Evolutionary conservation across 2,113 vertebrate species (phyloP).

Genomic region (Paramisgurnus dabryanus): DNA sequence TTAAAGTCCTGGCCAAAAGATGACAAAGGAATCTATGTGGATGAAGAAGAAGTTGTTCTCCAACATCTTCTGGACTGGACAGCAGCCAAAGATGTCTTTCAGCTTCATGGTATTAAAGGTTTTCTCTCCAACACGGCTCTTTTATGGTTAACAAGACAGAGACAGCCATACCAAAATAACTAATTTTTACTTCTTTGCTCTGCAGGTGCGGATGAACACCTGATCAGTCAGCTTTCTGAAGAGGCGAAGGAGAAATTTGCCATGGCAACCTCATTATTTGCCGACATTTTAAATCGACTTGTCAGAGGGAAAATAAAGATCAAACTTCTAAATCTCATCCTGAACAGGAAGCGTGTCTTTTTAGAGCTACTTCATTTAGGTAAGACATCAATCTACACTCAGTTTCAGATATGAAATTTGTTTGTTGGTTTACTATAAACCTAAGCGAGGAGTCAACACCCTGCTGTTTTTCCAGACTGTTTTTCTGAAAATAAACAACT

Average conservation of each 20-base stretch:
- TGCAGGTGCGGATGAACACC: constrained; percentile 69
- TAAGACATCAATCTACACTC: constrained; percentile 57
- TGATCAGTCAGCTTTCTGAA: constrained; percentile 69
- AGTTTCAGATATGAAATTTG: not conserved
- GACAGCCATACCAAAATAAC: not conserved
- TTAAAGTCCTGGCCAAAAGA: constrained; percentile 83
- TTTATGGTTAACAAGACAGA: not conserved
- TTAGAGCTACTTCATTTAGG: constrained; percentile 75
- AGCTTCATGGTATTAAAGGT: constrained; percentile 71
- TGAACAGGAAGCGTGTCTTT: constrained; percentile 63
- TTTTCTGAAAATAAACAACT: constrained; percentile 61
- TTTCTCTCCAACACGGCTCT: not conserved
- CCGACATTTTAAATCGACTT: constrained; percentile 54
- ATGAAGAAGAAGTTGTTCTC: constrained; percentile 69
- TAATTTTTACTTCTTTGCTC: not conserved
- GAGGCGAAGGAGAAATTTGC: constrained; percentile 73
- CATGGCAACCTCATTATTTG: constrained; percentile 70
- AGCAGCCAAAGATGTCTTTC: constrained; percentile 79
- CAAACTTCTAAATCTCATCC: constrained; percentile 73
- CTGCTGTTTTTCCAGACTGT: constrained; percentile 63
- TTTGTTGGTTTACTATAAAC: not conserved
- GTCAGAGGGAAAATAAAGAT: constrained; percentile 66
- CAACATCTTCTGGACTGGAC: constrained; percentile 79
- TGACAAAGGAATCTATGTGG: not conserved
- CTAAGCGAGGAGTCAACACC: not conserved